A percentile compares a stretch with the other conserved stretches of the same genome.
Evolutionary conservation across 2,797 vertebrate genomes (phyloP).

Genomic region (Micromesistius poutassou): DNA sequence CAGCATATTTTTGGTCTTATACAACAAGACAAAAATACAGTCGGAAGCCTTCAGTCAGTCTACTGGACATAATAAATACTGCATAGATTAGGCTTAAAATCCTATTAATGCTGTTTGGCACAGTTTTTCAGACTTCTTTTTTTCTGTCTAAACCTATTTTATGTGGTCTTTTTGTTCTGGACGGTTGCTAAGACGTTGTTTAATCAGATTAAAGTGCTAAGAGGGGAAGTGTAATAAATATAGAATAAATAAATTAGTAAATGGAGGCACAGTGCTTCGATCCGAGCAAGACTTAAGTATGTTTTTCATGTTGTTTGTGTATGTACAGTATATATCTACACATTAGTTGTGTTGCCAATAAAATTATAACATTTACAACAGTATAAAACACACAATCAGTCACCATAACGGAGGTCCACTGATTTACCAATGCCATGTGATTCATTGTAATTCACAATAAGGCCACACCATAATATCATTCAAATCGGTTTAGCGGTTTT

Average conservation of each 20-base stretch:
- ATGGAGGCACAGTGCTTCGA: background rate
- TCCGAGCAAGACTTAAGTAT: background rate
- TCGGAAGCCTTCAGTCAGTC: slow-evolving; percentile 68
- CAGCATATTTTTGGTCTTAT: slow-evolving; percentile 71
- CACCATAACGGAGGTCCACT: too few relatives aligned
- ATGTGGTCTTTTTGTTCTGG: background rate
- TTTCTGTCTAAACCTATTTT: background rate
- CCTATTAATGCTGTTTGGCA: slow-evolving; percentile 71
- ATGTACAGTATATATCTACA: background rate
- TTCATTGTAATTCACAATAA: too few relatives aligned
- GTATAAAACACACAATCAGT: too few relatives aligned
- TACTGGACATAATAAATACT: slow-evolving; percentile 73
- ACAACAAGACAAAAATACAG: slow-evolving; percentile 71
- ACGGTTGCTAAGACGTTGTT: background rate
- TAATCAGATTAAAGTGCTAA: background rate
- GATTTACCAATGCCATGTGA: too few relatives aligned
- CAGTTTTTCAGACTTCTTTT: slow-evolving; percentile 48
- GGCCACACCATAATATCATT: too few relatives aligned
- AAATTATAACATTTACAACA: too few relatives aligned
- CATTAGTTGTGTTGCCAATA: too few relatives aligned
- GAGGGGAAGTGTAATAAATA: background rate
- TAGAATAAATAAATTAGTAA: background rate
- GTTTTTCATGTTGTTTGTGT: background rate
- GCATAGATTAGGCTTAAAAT: slow-evolving; percentile 79
- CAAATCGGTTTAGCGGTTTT: too few relatives aligned